These are phyloP conservation scores for Coelogynopora nodosa DNA, from an alignment of 2,888 invertebrate species.

Conservation along the genomic window DNA sequence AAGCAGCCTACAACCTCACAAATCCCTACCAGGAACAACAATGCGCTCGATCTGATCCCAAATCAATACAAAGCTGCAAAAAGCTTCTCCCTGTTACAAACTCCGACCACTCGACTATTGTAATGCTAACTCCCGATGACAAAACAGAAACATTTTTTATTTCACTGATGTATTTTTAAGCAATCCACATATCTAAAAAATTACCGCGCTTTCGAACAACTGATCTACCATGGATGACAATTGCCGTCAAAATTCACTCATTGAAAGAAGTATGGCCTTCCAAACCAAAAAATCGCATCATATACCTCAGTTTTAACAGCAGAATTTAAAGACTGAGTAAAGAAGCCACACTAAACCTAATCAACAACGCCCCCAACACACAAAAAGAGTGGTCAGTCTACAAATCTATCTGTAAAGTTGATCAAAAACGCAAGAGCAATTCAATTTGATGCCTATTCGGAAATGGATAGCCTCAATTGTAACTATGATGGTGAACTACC, in stretches of 20 bases:
- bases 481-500: not conserved
- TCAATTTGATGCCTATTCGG: not conserved
- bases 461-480: not conserved
- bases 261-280: not conserved
- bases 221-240: not conserved
- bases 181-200: not conserved
- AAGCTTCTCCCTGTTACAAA: conserved; percentile 1
- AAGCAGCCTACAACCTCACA: conserved; percentile 9
- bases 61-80: conserved; percentile 7
- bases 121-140: not conserved
- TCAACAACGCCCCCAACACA: not conserved
- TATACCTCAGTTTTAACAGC: not conserved
- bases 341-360: not conserved
- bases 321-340: not conserved
- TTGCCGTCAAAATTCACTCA: not conserved
- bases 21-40: conserved; percentile 7
- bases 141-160: not conserved
- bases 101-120: not conserved
- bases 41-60: not conserved
- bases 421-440: not conserved
- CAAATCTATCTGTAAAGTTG: conserved; percentile 3
- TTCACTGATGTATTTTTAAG: not conserved
- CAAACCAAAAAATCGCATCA: not conserved
- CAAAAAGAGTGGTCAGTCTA: not conserved
- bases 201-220: not conserved